Percentiles rank a stretch among this genome's conserved stretches.
Evolutionary conservation across 35 echinoderm and acorn worm genomes (phyloP).

Genomic region (Ophiothrix spiculata): DNA sequence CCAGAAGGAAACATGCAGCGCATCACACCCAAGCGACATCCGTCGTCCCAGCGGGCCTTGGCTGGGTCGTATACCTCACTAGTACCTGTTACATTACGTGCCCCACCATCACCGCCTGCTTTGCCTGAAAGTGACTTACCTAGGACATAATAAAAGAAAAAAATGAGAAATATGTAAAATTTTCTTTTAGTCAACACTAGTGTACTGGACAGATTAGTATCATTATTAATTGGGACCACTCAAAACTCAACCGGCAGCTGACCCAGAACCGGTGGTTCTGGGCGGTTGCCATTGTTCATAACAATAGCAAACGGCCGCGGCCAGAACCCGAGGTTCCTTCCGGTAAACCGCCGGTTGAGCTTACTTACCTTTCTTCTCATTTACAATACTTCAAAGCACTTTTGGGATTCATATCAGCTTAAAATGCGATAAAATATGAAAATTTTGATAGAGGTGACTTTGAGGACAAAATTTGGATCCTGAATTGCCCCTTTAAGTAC

Average conservation of each 20-base stretch:
- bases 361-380: background rate
- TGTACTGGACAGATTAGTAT: too few relatives aligned
- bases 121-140: background rate
- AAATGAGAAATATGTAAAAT: background rate
- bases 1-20: background rate
- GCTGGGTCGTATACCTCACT: background rate
- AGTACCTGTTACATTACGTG: background rate
- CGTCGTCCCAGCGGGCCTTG: background rate
- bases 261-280: too few relatives aligned
- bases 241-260: too few relatives aligned
- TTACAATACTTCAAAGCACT: background rate
- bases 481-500: background rate
- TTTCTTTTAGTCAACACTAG: too few relatives aligned
- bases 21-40: background rate
- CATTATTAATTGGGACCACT: too few relatives aligned
- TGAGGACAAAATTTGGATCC: background rate
- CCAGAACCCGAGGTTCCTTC: too few relatives aligned
- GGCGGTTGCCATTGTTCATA: too few relatives aligned
- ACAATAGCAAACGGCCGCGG: too few relatives aligned
- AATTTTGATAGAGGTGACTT: background rate
- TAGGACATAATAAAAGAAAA: background rate
- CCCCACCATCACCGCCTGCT: background rate
- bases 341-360: too few relatives aligned
- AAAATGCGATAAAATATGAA: background rate
- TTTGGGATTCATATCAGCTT: background rate